Evolutionary conservation across 1,140 invertebrate genomes (phyloP).

Genomic region (Pinna nobilis): DNA sequence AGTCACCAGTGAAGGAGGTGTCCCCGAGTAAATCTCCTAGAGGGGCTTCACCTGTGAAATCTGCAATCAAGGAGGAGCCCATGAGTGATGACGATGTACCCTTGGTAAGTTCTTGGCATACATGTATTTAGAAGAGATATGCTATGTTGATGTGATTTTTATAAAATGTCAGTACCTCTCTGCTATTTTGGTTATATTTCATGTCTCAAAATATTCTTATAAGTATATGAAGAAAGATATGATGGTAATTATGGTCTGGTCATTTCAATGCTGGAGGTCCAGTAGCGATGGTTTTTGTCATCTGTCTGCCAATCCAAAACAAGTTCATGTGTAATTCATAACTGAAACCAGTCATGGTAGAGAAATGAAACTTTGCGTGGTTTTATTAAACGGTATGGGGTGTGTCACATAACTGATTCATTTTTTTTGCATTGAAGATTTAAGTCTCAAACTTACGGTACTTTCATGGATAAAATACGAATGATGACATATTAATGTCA

Average conservation of each 20-base stretch:
- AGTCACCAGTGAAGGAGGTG: slow-evolving; percentile 11
- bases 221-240: too few species aligned
- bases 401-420: too few species aligned
- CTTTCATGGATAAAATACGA: too few species aligned
- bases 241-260: too few species aligned
- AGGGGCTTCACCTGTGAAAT: slow-evolving; percentile 3
- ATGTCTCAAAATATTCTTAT: neutral
- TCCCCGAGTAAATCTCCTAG: slow-evolving; percentile 8
- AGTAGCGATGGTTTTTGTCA: neutral
- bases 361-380: too few species aligned
- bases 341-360: too few species aligned
- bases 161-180: neutral
- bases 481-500: too few species aligned
- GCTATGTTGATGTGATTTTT: neutral
- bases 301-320: too few species aligned
- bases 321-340: too few species aligned
- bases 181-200: neutral
- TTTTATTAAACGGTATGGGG: too few species aligned
- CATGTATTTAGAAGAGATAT: neutral
- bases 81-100: slow-evolving; percentile 85
- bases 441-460: too few species aligned
- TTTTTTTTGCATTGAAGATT: too few species aligned
- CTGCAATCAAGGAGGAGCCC: slow-evolving; percentile 67
- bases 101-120: slow-evolving; percentile 77
- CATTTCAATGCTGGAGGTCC: neutral